Evolutionary conservation across 2,888 invertebrate genomes (phyloP), one percentile per base, ranked within the genome.

Genomic region (Callimorpha dominula): DNA sequence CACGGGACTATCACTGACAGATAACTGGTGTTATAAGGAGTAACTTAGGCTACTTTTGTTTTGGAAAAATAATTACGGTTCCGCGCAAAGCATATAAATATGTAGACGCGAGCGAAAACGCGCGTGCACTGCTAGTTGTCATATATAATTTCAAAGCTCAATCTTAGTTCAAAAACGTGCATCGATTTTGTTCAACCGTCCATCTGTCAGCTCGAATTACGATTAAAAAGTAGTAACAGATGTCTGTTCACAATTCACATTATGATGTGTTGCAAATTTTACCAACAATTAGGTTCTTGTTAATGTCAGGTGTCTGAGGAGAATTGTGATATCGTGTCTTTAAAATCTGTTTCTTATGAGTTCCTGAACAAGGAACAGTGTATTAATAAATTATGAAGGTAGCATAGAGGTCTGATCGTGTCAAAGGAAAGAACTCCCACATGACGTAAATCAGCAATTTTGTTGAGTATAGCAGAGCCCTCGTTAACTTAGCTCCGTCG

Each of bases 401-500:
- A 65, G 73, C 78, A 79, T 75, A 72, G 77, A 73, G 65, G 74
- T 74, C 78, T 80, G 78, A 82, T 84, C 78, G 79, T 79, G 78
- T 86, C 84, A 85, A 88, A 86, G 82, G 78, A 81, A 84, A 84
- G 81, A 78, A 73, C 78, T 81, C 78, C 79, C 74, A 80, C 86
- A 86, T 85, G 86, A 86, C 84, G 82, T 86, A 89, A 89, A 90
- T 90, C 88, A 87, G 85, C 88, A 88, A 90, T 91, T 89, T 91
- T 86, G 88, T 86, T 86, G 88, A 89, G 88, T 89, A 89, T 89
- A 86, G 81, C 86, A 76, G 81, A 84, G 86, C 83, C 86, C 85
- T 76, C 85, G 88, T 89, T 90, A 89, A 88, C 85, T 90, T 87
- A 86, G 86, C 86, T 85, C 86, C 84, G 83, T 76, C 86, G 88